Conservation (phyloP, 2,888 invertebrate species). For the Erpobdella octoculata region DNA sequence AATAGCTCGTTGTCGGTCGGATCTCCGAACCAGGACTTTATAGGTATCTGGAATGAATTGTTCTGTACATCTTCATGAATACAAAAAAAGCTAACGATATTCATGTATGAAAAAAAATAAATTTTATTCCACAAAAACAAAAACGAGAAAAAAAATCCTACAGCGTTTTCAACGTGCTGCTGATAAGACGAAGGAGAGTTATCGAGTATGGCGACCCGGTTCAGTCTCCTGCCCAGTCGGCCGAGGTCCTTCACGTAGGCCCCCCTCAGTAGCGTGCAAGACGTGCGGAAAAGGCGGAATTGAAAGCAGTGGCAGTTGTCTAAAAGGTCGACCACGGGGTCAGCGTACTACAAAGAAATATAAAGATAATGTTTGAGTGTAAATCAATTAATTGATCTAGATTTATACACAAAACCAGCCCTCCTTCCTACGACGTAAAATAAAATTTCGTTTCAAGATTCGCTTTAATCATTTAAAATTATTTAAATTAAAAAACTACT, state of each 20-base stretch:
- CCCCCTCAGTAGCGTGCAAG: constrained; percentile 12
- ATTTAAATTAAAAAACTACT: too few species aligned
- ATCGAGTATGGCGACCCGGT: constrained; percentile 11
- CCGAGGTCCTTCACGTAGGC: constrained; percentile 21
- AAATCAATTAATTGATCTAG: too few species aligned
- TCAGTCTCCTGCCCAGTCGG: background rate
- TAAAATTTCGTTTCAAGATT: background rate
- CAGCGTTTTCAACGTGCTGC: constrained; percentile 16
- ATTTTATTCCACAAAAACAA: too few species aligned
- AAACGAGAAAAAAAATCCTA: too few species aligned
- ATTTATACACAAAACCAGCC: too few species aligned
- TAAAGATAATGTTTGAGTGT: too few species aligned
- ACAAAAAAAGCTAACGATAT: too few species aligned
- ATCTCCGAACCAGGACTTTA: constrained; percentile 24
- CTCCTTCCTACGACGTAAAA: too few species aligned
- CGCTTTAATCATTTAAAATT: too few species aligned
- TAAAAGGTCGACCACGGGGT: constrained; percentile 19
- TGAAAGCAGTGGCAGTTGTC: constrained; percentile 5
- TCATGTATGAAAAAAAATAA: too few species aligned
- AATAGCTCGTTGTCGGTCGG: constrained; percentile 12
- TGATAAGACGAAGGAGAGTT: constrained; percentile 22
- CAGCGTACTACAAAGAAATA: constrained; percentile 15
- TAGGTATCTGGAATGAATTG: constrained; percentile 11
- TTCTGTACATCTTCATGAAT: too few species aligned
- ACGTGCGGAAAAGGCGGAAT: constrained; percentile 18